Evolutionary conservation across 2,113 vertebrate species (phyloP).

Genomic region (Aepyceros melampus): DNA sequence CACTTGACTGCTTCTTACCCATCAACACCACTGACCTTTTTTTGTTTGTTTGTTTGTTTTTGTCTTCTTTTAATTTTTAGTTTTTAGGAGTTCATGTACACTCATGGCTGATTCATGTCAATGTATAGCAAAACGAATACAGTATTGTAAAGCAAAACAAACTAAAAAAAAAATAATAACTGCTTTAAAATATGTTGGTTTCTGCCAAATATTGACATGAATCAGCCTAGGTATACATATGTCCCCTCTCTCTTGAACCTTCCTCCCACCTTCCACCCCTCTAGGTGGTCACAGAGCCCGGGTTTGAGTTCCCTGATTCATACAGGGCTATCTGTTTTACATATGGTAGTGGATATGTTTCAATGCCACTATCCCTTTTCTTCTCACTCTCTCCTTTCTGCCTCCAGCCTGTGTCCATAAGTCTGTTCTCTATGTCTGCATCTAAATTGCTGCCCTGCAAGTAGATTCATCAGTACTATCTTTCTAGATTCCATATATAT

Average conservation of each 20-base stretch:
- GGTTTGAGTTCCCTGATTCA: neutral
- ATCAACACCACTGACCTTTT: no score
- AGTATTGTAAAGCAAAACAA: no score
- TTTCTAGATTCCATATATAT: neutral
- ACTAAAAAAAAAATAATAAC: no score
- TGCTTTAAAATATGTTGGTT: neutral
- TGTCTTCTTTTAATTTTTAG: no score
- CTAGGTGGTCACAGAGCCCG: neutral
- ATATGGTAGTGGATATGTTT: neutral
- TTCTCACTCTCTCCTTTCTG: neutral
- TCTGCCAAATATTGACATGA: neutral
- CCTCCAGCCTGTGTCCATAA: neutral
- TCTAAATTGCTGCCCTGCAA: neutral
- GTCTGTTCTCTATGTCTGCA: neutral
- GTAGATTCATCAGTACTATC: neutral
- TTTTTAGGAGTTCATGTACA: no score
- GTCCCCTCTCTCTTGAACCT: neutral
- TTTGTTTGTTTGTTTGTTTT: no score
- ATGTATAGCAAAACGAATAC: no score
- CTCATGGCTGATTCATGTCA: no score
- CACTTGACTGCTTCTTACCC: no score
- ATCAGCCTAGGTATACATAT: neutral
- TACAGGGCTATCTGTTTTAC: neutral
- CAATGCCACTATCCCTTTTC: fast-evolving
- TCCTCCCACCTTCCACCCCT: neutral